Evolutionary conservation across 2,797 vertebrate species (phyloP), one percentile per base, ranked within the genome.

Genomic region (Prionace glauca): DNA sequence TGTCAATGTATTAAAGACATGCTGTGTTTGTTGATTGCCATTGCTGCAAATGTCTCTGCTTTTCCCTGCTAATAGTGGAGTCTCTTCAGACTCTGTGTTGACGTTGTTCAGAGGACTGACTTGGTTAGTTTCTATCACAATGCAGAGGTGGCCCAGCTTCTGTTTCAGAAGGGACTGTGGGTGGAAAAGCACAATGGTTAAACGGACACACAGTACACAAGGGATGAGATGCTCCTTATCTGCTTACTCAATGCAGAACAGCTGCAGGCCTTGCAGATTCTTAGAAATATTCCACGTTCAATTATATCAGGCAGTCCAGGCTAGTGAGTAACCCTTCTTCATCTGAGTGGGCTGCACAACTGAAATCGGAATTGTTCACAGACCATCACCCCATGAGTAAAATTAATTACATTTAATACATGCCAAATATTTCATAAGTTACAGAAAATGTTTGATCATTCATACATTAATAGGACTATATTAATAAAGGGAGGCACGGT

Each of bases 111-210:
- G 93, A 32, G 67, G 69, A 74, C 24, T 50, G 41, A 29, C 69
- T 56, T 71, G 93, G 50, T 36, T 94, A 0, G 41, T 56, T 20
- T 74, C 93, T 2, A 94, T 18, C 11, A 94, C 69, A 24, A 94
- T 45, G 41, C 14, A 72, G 67, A 94, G 93, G 14, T 94, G 93
- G 10, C 93, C 93, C 69, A 94, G 69, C 69, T 45, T 94, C 69
- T 16, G 24, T 56, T 71, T 67, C 93, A 94, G 36, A 94, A 72
- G 14, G 11, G 69, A 29, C 93, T 94, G 69, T 92, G 41, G 90
- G 41, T 92, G 36, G 4, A 62, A 94, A 94, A 16, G 3, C 7
- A 45, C 26, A 72, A 56, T 24, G 16, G 4, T 36, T 74, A 36
- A 92, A 36, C 22, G 87, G 50, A 29, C 0, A 20, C 94, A 29